These are phyloP conservation scores for Brachionus koreanus DNA, from an alignment of 1,140 invertebrate genomes.

Conservation along the genomic window DNA sequence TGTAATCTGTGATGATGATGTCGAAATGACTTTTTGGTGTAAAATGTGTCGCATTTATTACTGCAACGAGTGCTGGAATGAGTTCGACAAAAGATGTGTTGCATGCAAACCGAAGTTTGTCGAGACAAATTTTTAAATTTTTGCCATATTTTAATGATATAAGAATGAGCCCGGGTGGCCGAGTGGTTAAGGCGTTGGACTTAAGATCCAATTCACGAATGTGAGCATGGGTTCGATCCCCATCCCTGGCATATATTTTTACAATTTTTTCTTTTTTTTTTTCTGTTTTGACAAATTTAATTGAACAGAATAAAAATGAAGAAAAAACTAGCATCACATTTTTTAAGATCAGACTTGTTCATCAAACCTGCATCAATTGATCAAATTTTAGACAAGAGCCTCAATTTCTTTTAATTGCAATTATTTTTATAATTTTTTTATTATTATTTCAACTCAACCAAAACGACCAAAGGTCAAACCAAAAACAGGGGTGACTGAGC, in stretches of 20 bases:
- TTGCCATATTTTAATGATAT: background rate
- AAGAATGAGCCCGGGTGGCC: conserved; percentile 24
- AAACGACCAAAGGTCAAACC: too few relatives aligned
- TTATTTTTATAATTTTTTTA: too few relatives aligned
- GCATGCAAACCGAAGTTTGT: background rate
- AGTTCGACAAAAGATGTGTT: background rate
- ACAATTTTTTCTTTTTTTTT: background rate
- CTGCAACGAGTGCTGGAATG: conserved; percentile 6
- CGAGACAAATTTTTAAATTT: background rate
- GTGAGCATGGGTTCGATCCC: conserved; percentile 41
- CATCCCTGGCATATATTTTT: conserved; percentile 11
- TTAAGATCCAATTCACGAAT: conserved; percentile 42
- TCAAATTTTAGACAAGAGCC: too few relatives aligned
- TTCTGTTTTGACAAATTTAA: too few relatives aligned
- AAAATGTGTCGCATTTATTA: background rate
- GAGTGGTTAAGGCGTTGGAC: conserved; percentile 41
- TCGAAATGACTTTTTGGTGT: background rate
- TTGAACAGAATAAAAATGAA: background rate
- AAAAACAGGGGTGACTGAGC: too few relatives aligned
- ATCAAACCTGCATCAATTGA: too few relatives aligned
- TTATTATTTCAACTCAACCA: too few relatives aligned
- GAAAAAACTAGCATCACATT: too few relatives aligned
- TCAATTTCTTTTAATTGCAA: too few relatives aligned
- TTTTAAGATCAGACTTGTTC: too few relatives aligned
- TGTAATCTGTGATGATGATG: background rate